These are phyloP conservation scores for Cichlasoma orientale DNA, from an alignment of 2,797 vertebrate species.

Conservation along the genomic window DNA sequence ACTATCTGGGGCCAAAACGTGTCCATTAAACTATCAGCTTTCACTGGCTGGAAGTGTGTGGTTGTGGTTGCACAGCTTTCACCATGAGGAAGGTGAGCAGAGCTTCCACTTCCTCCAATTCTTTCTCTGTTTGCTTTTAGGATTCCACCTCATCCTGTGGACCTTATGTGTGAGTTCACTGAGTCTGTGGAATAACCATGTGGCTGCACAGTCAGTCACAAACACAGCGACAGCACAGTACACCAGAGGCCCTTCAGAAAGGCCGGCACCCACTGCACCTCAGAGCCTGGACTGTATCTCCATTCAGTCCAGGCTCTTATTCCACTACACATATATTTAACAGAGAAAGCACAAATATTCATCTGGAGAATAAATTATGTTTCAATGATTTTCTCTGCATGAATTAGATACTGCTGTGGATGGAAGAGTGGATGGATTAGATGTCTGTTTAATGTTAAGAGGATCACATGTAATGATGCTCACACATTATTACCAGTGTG, in stretches of 20 bases:
- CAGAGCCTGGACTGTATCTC: conserved; percentile 13
- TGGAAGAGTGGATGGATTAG: not conserved
- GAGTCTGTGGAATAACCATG: not conserved
- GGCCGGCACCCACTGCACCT: not conserved
- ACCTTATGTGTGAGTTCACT: not conserved
- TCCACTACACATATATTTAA: not conserved
- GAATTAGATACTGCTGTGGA: not conserved
- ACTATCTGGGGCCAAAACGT: not conserved
- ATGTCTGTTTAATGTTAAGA: not conserved
- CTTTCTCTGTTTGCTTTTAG: conserved; percentile 39
- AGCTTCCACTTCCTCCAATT: conserved; percentile 60
- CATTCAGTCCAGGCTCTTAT: not conserved
- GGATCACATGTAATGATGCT: not conserved
- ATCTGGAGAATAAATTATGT: not conserved
- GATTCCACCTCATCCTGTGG: conserved; percentile 36
- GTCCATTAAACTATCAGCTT: not conserved
- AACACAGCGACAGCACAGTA: conserved; percentile 4
- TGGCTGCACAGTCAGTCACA: not conserved
- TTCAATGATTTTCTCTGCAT: not conserved
- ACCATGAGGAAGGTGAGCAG: conserved; percentile 29
- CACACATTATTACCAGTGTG: not conserved
- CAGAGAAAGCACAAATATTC: not conserved
- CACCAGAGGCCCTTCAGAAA: conserved; percentile 31
- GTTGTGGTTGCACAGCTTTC: not conserved
- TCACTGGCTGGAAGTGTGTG: not conserved